Conservation (phyloP, 2,888 invertebrate species). For the Capitulum mitella region DNA sequence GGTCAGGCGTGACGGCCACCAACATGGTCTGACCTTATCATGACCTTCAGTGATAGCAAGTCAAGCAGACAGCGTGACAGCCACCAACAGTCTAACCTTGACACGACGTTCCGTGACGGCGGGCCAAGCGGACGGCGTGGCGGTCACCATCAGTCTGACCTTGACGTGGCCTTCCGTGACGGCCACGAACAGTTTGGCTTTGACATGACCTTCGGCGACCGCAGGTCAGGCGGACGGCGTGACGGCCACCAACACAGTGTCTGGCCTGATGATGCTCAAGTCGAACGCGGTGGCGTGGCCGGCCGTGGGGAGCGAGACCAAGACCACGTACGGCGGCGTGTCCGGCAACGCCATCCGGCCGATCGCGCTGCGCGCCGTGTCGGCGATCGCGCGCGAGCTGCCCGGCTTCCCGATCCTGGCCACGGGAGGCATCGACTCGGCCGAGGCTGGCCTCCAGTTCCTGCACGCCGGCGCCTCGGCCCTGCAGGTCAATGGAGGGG, state of each 20-base stretch:
- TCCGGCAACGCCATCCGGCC: conserved; percentile 92
- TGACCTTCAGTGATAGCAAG: too few species aligned
- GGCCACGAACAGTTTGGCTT: too few species aligned
- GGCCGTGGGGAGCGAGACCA: conserved; percentile 65
- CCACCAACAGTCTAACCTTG: too few species aligned
- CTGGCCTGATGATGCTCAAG: conserved; percentile 82
- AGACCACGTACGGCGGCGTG: conserved; percentile 90
- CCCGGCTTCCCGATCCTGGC: conserved; percentile 90
- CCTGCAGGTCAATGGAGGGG: conserved; percentile 60
- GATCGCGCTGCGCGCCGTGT: conserved; percentile 83
- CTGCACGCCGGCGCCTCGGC: conserved; percentile 86
- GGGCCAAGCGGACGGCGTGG: too few species aligned
- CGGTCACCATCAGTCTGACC: too few species aligned
- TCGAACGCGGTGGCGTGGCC: conserved; percentile 86
- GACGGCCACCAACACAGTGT: conserved; percentile 95
- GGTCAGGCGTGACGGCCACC: too few species aligned
- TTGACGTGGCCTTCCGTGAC: too few species aligned
- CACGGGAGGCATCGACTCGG: conserved; percentile 95
- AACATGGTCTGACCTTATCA: too few species aligned
- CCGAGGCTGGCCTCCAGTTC: conserved; percentile 90
- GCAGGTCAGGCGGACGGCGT: conserved; percentile 87
- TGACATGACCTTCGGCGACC: too few species aligned
- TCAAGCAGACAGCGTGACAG: too few species aligned
- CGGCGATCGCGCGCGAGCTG: conserved; percentile 71
- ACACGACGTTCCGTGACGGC: too few species aligned